Conservation (phyloP, 2,113 vertebrate species). For the Ciconia boyciana region DNA sequence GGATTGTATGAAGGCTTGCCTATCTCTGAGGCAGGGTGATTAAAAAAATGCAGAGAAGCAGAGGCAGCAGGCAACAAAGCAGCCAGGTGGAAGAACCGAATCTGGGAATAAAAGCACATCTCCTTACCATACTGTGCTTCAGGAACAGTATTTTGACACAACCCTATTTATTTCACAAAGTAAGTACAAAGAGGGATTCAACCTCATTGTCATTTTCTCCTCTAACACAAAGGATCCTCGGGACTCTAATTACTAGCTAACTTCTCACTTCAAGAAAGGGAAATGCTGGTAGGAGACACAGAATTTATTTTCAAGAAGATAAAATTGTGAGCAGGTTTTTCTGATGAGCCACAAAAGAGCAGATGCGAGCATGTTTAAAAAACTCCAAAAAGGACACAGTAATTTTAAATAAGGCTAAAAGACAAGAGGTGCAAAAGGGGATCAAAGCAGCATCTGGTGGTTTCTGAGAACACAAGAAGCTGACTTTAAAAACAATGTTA, state of each 20-base stretch:
- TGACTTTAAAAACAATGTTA: background rate
- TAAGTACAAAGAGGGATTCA: conserved; percentile 19
- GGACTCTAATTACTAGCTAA: conserved; percentile 41
- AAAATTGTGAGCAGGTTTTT: conserved; percentile 21
- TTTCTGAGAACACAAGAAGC: conserved; percentile 1
- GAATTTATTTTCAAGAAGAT: conserved; percentile 38
- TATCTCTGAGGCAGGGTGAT: background rate
- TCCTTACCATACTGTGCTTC: background rate
- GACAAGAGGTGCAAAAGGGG: background rate
- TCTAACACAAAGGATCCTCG: background rate
- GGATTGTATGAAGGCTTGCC: background rate
- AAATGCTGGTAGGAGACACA: background rate
- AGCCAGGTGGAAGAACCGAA: background rate
- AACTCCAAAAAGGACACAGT: background rate
- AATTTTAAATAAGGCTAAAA: conserved; percentile 19
- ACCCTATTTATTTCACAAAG: conserved; percentile 30
- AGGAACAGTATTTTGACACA: conserved; percentile 17
- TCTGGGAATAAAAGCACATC: background rate
- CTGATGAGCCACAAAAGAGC: conserved; percentile 16
- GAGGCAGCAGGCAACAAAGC: conserved; percentile 2
- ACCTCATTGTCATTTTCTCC: conserved; percentile 10
- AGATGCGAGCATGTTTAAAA: background rate
- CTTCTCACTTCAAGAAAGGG: background rate
- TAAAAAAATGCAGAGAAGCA: background rate
- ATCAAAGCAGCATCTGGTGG: conserved; percentile 44